A percentile compares a stretch with the other conserved stretches of the same genome.
phyloP scores from a whole-genome alignment of 2,113 vertebrate genomes.

The Dipodomys spectabilis region DNA sequence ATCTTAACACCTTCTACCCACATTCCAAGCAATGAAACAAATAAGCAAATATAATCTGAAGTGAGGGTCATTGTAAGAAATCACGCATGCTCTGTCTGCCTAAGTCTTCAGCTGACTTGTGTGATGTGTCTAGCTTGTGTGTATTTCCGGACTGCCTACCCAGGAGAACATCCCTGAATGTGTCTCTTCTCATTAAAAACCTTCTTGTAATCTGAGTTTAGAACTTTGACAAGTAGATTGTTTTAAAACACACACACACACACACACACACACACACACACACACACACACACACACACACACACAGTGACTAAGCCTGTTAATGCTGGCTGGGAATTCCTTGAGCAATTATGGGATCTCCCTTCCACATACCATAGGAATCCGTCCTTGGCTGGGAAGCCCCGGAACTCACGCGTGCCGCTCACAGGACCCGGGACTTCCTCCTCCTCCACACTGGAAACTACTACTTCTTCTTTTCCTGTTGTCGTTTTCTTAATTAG shows the following conservation, averaged over 20 bases:
- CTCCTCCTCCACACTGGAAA: conserved; percentile 48
- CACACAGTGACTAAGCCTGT: conserved; percentile 11
- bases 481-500: background rate
- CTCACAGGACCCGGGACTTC: conserved; percentile 71
- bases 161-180: background rate
- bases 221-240: conserved; percentile 37
- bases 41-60: conserved; percentile 18
- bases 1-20: background rate
- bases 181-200: conserved; percentile 1
- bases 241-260: background rate
- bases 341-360: conserved; percentile 72
- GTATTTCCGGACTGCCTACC: background rate
- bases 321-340: conserved; percentile 24
- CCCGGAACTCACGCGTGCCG: conserved; percentile 56
- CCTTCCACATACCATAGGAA: conserved; percentile 40
- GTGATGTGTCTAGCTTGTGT: background rate
- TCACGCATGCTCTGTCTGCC: background rate
- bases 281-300: no score
- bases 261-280: no score
- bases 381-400: conserved; percentile 72
- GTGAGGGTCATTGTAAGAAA: background rate
- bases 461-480: background rate
- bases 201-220: background rate
- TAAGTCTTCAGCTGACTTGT: background rate
- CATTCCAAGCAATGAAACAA: background rate